These are phyloP conservation scores for Gila orcuttii DNA, from an alignment of 2,113 vertebrate species.

Conservation along the genomic window DNA sequence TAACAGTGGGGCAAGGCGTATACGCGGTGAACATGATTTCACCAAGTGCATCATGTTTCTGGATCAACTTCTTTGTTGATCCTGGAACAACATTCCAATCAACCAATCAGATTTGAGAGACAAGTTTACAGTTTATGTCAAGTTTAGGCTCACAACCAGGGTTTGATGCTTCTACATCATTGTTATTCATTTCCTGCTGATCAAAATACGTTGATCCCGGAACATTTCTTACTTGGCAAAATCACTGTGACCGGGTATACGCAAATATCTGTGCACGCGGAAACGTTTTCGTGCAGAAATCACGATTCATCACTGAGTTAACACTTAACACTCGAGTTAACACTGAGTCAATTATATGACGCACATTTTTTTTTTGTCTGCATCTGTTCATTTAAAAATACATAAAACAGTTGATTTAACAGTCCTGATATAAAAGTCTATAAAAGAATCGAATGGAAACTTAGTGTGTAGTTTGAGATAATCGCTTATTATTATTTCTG, in stretches of 20 bases:
- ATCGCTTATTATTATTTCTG: not conserved
- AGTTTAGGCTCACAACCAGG: too few species aligned
- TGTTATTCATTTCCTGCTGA: too few species aligned
- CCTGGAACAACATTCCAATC: too few species aligned
- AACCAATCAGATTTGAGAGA: too few species aligned
- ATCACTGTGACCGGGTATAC: not conserved
- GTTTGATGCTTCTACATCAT: too few species aligned
- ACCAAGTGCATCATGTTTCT: too few species aligned
- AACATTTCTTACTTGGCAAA: too few species aligned
- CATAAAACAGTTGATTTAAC: not conserved
- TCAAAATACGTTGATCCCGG: too few species aligned
- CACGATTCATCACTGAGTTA: not conserved
- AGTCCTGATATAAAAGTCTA: not conserved
- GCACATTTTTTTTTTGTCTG: not conserved
- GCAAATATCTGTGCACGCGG: not conserved
- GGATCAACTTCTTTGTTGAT: too few species aligned
- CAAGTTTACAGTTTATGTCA: too few species aligned
- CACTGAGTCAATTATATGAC: too few species aligned
- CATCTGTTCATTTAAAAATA: not conserved
- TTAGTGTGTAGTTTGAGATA: not conserved
- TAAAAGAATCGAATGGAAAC: not conserved
- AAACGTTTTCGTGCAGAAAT: not conserved
- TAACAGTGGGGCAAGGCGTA: not conserved
- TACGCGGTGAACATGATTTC: not conserved
- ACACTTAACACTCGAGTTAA: not conserved